Evolutionary conservation across 2,113 vertebrate genomes (phyloP).

Genomic region (Indicator indicator): DNA sequence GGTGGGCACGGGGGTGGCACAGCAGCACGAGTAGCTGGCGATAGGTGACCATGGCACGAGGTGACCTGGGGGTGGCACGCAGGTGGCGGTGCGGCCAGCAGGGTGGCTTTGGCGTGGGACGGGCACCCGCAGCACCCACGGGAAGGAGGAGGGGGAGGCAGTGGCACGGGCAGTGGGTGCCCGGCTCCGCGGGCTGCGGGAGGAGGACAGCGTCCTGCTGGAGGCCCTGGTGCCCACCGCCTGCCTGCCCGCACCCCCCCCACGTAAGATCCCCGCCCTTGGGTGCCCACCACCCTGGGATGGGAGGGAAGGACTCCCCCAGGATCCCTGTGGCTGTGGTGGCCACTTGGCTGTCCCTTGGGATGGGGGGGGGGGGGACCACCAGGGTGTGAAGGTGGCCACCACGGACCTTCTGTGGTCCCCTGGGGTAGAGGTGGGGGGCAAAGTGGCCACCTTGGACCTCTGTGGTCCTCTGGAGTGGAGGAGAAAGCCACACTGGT

Average conservation of each 20-base stretch:
- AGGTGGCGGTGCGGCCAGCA: constrained; percentile 3
- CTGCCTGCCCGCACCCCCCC: neutral
- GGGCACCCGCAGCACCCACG: neutral
- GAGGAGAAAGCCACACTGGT: neutral
- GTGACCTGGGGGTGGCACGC: neutral
- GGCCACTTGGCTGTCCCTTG: neutral
- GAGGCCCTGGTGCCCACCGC: constrained; percentile 51
- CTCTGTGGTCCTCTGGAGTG: neutral
- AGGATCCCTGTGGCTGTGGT: neutral
- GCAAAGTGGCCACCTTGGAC: neutral
- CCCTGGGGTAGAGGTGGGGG: neutral
- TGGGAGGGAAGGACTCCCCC: neutral
- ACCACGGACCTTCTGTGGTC: neutral
- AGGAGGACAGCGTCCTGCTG: constrained; percentile 37
- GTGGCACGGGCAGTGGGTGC: neutral
- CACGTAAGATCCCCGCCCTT: constrained; percentile 41
- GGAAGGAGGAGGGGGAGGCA: constrained; percentile 10
- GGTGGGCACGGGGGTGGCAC: neutral
- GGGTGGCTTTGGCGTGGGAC: constrained; percentile 24
- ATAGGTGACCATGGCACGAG: neutral
- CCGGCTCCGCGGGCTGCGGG: neutral
- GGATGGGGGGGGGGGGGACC: neutral
- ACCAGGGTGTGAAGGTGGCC: neutral
- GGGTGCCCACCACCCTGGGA: neutral
- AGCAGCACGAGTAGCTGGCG: neutral